Evolutionary conservation across 1,140 invertebrate species (phyloP), one percentile per base, ranked within the genome.

Genomic region (Sitophilus oryzae): DNA sequence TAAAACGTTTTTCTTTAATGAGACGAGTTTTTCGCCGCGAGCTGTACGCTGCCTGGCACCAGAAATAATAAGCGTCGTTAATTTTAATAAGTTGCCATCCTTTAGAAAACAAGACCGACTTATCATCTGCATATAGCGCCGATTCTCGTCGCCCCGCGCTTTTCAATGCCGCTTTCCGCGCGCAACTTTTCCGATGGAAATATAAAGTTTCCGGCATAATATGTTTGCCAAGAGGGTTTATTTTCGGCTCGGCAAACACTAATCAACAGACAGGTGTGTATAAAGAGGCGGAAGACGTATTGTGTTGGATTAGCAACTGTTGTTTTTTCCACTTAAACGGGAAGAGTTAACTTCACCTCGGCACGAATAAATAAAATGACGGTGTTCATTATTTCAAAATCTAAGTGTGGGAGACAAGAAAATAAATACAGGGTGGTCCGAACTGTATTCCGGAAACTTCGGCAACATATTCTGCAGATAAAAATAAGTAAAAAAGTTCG

Each of bases 41-140:
- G 5, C 25, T 30, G 5, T 30, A 6, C 25, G 25, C n/a, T n/a
- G 25, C 5, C 25, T 11, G 25, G 11, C 25, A 30, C 5, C 25
- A 30, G 14, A 14, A 40, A 40, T 40, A 40, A 40, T 40, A 40
- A 14, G 43, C 43, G 18, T 23, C 43, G 21, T 45, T 21, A 45
- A 45, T 45, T 45, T 45, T 45, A 45, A 45, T 45, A 45, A 45
- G 43, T 45, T 45, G 21, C 16, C 43, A 20, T 45, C 18, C 18
- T 21, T 45, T 25, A 5, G 10, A 45, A 45, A 45, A 18, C 10
- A 45, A 45, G 18, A 20, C 5, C 21, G 43, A 45, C 10, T 45
- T 45, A 45, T 21, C 43, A 45, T 45, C 18, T 15, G 21, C 43
- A 45, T 14, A 20, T 14, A 40, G 5, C 38, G 14, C 5, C 34